Base-by-base conservation (phyloP, 1,140 invertebrate species). In the Rhagoletis zephyria region DNA sequence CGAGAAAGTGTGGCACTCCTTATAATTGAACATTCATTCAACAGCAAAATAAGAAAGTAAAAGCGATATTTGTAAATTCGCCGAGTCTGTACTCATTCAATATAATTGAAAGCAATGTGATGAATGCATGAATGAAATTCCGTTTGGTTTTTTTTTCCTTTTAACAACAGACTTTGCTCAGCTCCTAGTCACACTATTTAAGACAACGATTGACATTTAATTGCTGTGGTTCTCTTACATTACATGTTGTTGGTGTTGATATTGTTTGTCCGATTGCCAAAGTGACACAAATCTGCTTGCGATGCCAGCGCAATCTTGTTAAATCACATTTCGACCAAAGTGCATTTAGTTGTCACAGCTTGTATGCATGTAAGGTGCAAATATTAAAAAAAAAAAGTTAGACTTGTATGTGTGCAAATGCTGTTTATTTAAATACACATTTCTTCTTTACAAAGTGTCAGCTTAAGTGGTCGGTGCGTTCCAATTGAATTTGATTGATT, bases 111-210 rank as follows among this genome's bases (percentile, higher is more conserved):
- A 12, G 16, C 16, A n/a, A 63, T 16, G 61, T 63, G 6, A 12
- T 63, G 61, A 63, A 63, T 63, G 61, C 61, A 63, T 63, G 61
- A 63, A 63, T 63, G 61, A 63, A 63, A 63, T 63, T 63, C 12
- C 61, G 61, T 63, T 63, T 63, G 12, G n/a, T 4, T 16, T 3
- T 63, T 63, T 14, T 16, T 30, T 30, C 30, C 61, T 16, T 14
- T 63, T 63, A 16, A 63, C 12, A 16, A 63, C 12, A 63, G 4
- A 63, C 16, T 63, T 63, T 63, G n/a, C 4, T 63, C 16, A n/a
- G 16, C 61, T 16, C 7, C 16, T 63, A 30, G 30, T 30, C 30
- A 30, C 30, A 30, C 30, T 30, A 30, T 30, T 30, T 30, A 30
- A 30, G 61, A 63, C 61, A 6, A 63, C 61, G 61, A 12, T 63